Evolutionary conservation across 2,888 invertebrate species (phyloP), one percentile per base, ranked within the genome.

Genomic region (Conistra vaccinii): DNA sequence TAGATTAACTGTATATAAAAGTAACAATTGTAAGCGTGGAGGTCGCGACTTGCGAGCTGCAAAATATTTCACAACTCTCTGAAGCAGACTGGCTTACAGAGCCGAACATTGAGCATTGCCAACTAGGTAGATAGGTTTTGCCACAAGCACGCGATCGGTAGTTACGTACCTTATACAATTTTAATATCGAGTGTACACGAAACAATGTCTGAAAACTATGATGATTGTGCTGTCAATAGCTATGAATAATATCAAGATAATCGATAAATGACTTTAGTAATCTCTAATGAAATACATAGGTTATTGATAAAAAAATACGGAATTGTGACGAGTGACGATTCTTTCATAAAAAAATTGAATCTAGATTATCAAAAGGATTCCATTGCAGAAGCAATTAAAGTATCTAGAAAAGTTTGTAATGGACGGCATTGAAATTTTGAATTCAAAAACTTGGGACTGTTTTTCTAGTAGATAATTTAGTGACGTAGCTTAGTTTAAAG

Each of bases 71-170:
- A 93, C 93, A 94, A 95, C 92, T 89, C 93, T 89, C 93, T 89
- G 90, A 92, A 92, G 90, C 90, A 89, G 91, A 94, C 95, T 94
- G 94, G 90, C 94, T 93, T 92, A 92, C 90, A 91, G 92, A 88
- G 92, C 90, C 90, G 90, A 92, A 91, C 90, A 90, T 89, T 87
- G 91, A 92, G 92, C 90, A 93, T 94, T 93, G 93, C 92, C 92
- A 93, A 94, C 93, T 93, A 90, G 92, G 92, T 94, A 93, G 93
- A 92, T 95, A 95, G 94, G 92, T 94, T 94, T 94, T 92, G 92
- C 93, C 90, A 90, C 90, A 90, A 91, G 89, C 96, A 95, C 95
- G 95, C 95, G 95, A 96, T 94, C 92, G 85, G 90, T 90, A 87
- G 90, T 87, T 89, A 89, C 85, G 87, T 88, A 88, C 89, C 88